Conservation (phyloP, 2,113 vertebrate species). For the Gulo gulo region DNA sequence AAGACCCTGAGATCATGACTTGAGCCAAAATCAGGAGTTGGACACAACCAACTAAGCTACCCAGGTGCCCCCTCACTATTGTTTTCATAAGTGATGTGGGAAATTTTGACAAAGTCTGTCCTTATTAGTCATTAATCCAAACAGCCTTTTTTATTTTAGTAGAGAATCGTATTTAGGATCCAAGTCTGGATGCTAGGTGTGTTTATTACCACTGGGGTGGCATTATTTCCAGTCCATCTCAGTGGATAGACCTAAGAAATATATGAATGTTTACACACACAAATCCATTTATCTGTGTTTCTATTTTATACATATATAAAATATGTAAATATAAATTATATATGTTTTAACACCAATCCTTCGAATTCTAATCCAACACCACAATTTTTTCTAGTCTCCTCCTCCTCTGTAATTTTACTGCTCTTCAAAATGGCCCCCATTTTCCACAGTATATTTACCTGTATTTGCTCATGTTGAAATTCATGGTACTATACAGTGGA, state of each 20-base stretch:
- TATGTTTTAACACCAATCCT: background rate
- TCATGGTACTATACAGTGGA: background rate
- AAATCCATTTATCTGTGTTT: background rate
- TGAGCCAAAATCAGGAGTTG: too few species aligned
- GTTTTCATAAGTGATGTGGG: background rate
- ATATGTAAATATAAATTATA: background rate
- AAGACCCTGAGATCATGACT: background rate
- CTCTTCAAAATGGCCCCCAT: background rate
- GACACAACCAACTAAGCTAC: background rate
- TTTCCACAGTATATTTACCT: background rate
- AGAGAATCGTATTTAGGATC: background rate
- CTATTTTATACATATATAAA: background rate
- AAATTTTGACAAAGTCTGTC: background rate
- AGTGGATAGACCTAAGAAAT: background rate
- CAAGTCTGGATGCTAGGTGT: background rate
- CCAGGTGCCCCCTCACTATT: background rate
- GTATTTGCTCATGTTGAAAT: background rate
- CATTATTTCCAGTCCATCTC: background rate
- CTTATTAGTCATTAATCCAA: background rate
- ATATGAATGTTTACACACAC: background rate
- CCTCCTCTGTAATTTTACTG: background rate
- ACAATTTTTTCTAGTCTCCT: background rate
- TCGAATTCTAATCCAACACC: background rate
- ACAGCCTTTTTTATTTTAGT: background rate
- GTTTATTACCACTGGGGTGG: background rate